phyloP scores from a whole-genome alignment of 2,888 invertebrate species.

The Drosophila neonasuta region DNA sequence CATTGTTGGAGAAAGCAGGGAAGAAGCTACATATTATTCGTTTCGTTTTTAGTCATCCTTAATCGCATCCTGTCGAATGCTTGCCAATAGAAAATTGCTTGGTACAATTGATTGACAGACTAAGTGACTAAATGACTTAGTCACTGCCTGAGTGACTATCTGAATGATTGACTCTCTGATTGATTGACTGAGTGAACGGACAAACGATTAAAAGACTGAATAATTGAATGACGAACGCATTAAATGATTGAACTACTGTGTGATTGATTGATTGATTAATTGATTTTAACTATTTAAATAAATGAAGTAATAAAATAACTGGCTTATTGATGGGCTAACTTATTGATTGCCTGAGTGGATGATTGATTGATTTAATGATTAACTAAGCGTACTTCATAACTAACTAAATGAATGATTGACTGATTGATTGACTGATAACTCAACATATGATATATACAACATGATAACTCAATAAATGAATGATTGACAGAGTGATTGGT shows the following conservation, averaged over 20 bases:
- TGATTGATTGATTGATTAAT: neutral
- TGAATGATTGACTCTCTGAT: conserved; percentile 24
- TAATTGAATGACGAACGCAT: no score
- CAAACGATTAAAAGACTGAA: no score
- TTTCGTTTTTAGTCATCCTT: conserved; percentile 26
- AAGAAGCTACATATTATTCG: conserved; percentile 46
- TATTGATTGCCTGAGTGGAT: no score
- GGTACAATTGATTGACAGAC: conserved; percentile 51
- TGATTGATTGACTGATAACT: conserved; percentile 34
- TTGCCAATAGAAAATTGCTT: conserved; percentile 74
- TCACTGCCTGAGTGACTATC: conserved; percentile 22
- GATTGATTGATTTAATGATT: no score
- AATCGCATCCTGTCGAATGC: conserved; percentile 39
- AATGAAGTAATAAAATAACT: no score
- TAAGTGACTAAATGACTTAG: conserved; percentile 32
- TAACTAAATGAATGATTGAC: neutral
- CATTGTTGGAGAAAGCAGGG: neutral
- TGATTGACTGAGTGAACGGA: conserved; percentile 5
- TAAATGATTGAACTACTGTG: no score
- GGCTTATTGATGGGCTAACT: no score
- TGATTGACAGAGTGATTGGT: no score
- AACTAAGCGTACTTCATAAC: no score
- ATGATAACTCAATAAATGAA: no score
- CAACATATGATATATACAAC: no score
- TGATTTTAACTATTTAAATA: no score